A percentile compares a stretch with the other conserved stretches of the same genome.
Conservation (phyloP, 2,888 invertebrate genomes). For the Crematogaster levior region DNA sequence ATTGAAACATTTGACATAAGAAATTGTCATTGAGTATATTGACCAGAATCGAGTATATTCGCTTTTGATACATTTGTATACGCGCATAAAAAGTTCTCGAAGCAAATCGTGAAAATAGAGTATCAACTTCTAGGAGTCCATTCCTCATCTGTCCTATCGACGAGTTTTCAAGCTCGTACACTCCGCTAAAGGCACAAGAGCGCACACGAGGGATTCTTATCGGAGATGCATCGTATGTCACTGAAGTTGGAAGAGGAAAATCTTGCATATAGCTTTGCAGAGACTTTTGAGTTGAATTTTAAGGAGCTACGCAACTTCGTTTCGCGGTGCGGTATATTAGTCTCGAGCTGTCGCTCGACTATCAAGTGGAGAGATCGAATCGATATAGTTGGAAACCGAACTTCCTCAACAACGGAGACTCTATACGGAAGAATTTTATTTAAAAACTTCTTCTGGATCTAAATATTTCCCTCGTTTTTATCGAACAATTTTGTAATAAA, state of each 20-base stretch:
- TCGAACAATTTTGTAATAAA: neutral
- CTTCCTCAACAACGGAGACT: neutral
- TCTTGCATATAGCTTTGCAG: constrained; percentile 34
- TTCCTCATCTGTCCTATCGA: constrained; percentile 33
- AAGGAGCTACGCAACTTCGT: constrained; percentile 33
- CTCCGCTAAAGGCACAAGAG: constrained; percentile 2
- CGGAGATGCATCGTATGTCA: constrained; percentile 49
- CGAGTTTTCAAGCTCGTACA: constrained; percentile 36
- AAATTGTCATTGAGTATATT: neutral
- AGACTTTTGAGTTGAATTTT: constrained; percentile 53
- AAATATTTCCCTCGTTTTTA: neutral
- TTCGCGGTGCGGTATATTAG: constrained; percentile 28
- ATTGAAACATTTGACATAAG: neutral
- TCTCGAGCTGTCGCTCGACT: constrained; percentile 24
- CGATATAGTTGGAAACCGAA: constrained; percentile 28
- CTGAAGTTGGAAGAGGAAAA: constrained; percentile 33
- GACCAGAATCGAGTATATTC: neutral
- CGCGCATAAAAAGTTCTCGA: neutral
- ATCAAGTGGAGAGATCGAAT: constrained; percentile 26
- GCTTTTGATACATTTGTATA: neutral
- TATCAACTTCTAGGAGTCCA: neutral
- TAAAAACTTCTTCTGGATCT: neutral
- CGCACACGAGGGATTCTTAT: constrained; percentile 23
- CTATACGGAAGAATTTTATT: constrained; percentile 1
- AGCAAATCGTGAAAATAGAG: constrained; percentile 11